A percentile compares a stretch with the other conserved stretches of the same genome.
These are phyloP conservation scores for Eonycteris spelaea DNA, from an alignment of 2,113 vertebrate genomes.

Conservation along the genomic window DNA sequence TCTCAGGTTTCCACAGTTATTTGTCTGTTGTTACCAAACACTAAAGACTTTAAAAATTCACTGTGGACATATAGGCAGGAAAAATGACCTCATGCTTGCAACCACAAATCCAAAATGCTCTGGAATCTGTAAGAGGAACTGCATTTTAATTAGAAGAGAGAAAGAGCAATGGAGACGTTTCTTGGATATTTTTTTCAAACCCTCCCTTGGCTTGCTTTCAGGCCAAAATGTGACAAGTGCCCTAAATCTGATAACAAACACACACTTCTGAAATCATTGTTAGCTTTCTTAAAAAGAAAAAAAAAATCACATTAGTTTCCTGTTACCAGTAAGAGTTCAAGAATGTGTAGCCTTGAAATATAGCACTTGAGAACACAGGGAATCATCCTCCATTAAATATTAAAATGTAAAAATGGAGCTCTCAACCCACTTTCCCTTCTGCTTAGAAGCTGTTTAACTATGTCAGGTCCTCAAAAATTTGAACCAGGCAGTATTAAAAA, in stretches of 20 bases:
- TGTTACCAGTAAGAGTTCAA: conserved; percentile 69
- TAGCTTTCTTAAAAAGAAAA: conserved; percentile 75
- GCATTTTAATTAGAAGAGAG: conserved; percentile 80
- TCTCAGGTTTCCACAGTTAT: conserved; percentile 81
- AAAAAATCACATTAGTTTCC: conserved; percentile 74
- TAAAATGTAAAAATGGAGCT: conserved; percentile 35
- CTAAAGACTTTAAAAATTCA: conserved; percentile 64
- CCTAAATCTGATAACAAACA: conserved; percentile 83
- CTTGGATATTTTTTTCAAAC: conserved; percentile 74
- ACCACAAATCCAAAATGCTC: conserved; percentile 80
- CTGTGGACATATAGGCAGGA: conserved; percentile 81
- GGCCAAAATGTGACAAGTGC: conserved; percentile 83
- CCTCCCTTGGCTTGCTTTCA: conserved; percentile 71
- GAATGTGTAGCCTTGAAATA: conserved; percentile 59
- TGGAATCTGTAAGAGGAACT: conserved; percentile 79
- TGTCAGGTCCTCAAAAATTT: not conserved
- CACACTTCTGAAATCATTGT: conserved; percentile 80
- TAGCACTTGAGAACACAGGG: not conserved
- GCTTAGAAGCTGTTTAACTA: not conserved
- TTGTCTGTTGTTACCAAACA: conserved; percentile 83
- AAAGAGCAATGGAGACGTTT: conserved; percentile 75
- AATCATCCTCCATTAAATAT: conserved; percentile 36
- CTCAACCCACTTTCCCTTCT: conserved; percentile 7
- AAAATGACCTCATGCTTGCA: conserved; percentile 83
- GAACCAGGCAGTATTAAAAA: not conserved